These are phyloP conservation scores for Cantharis rufa DNA, from an alignment of 2,888 invertebrate genomes.

Conservation along the genomic window DNA sequence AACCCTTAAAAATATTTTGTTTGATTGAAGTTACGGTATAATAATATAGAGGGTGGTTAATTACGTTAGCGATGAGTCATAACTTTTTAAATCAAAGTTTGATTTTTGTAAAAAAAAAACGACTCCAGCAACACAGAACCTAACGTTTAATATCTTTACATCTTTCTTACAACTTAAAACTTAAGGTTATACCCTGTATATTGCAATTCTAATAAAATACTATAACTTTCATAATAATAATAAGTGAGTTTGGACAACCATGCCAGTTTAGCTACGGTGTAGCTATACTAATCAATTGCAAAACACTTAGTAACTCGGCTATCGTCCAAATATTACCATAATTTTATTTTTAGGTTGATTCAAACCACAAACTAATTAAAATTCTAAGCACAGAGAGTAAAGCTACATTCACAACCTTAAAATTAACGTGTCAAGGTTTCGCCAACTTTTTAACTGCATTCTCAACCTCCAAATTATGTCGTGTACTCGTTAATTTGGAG, in stretches of 20 bases:
- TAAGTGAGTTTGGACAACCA: background rate
- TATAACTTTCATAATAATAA: background rate
- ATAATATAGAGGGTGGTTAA: too few relatives aligned
- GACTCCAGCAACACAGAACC: background rate
- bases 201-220: background rate
- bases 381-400: background rate
- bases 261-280: background rate
- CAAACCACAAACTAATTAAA: background rate
- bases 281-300: background rate
- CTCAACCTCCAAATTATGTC: background rate
- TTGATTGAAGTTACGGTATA: too few relatives aligned
- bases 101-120: background rate
- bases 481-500: background rate
- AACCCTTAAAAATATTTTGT: too few relatives aligned
- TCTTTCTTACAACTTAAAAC: background rate
- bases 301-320: background rate
- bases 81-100: too few relatives aligned
- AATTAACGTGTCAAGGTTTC: background rate
- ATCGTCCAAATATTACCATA: background rate
- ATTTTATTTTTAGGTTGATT: background rate
- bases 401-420: background rate
- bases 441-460: too few relatives aligned
- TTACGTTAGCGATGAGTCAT: too few relatives aligned
- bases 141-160: background rate
- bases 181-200: background rate